Percentiles rank a stretch among this genome's conserved stretches.
Evolutionary conservation across 2,113 vertebrate genomes (phyloP).

Genomic region (Tursiops truncatus): DNA sequence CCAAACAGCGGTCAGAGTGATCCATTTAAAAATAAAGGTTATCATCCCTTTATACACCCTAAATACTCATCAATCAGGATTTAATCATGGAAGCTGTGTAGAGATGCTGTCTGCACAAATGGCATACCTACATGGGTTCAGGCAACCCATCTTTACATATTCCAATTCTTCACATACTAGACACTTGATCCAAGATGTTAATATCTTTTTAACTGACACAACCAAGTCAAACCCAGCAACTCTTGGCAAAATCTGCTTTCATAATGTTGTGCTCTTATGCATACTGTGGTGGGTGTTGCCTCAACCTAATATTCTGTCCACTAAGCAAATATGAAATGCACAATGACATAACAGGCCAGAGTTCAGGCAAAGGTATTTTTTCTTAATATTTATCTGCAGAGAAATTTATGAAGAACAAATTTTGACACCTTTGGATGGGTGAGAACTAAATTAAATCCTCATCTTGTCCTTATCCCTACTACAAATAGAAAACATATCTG

Average conservation of each 20-base stretch:
- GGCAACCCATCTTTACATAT: background rate
- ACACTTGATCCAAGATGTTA: background rate
- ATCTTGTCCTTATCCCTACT: slow-evolving; percentile 22
- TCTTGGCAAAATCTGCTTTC: background rate
- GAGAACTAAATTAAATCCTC: slow-evolving; percentile 60
- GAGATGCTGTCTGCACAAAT: background rate
- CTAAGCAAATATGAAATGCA: background rate
- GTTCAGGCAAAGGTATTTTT: background rate
- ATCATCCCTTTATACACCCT: background rate
- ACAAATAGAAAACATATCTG: slow-evolving; percentile 31
- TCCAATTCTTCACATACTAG: background rate
- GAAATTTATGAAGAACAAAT: slow-evolving; percentile 17
- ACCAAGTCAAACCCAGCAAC: background rate
- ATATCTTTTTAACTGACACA: background rate
- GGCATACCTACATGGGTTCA: background rate
- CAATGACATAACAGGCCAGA: background rate
- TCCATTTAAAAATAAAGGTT: background rate
- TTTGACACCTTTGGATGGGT: slow-evolving; percentile 29
- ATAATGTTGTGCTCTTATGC: background rate
- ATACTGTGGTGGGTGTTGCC: fast-evolving
- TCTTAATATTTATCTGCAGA: background rate
- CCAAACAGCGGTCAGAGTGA: background rate
- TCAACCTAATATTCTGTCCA: background rate
- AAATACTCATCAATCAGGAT: background rate
- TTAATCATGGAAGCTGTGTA: background rate